Evolutionary conservation across 2,888 invertebrate species (phyloP).

Genomic region (Oscheius sp.): DNA sequence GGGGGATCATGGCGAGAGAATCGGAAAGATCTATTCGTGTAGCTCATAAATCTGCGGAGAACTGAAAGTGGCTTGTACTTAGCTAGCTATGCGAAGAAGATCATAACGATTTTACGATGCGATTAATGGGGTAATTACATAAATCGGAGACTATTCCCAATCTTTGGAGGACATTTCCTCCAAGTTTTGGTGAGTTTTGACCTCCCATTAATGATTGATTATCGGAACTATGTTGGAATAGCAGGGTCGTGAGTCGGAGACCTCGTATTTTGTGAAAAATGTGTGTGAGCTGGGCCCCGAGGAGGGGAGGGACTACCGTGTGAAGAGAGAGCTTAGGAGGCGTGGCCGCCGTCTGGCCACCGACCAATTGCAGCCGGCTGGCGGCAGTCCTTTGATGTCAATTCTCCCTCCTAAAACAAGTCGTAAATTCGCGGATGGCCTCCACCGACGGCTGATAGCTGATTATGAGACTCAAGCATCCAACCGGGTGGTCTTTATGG

Average conservation of each 20-base stretch:
- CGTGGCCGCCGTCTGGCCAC: background rate
- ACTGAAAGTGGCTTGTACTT: too few relatives aligned
- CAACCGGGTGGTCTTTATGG: background rate
- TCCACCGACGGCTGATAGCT: background rate
- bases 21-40: too few relatives aligned
- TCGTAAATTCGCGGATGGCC: background rate
- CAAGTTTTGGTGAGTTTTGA: too few relatives aligned
- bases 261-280: too few relatives aligned
- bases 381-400: constrained; percentile 5
- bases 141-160: constrained; percentile 20
- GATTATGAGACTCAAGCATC: background rate
- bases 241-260: too few relatives aligned
- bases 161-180: too few relatives aligned
- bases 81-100: background rate
- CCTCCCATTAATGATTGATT: too few relatives aligned
- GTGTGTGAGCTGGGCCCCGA: too few relatives aligned
- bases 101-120: constrained; percentile 22
- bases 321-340: background rate
- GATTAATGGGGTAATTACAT: constrained; percentile 24
- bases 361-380: constrained; percentile 21
- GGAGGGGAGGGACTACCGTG: constrained; percentile 22
- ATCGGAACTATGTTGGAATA: too few relatives aligned
- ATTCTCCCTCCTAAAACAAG: background rate
- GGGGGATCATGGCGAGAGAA: too few relatives aligned
- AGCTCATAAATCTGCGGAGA: too few relatives aligned